Evolutionary conservation across 2,797 vertebrate genomes (phyloP).

Genomic region (Clamator glandarius): DNA sequence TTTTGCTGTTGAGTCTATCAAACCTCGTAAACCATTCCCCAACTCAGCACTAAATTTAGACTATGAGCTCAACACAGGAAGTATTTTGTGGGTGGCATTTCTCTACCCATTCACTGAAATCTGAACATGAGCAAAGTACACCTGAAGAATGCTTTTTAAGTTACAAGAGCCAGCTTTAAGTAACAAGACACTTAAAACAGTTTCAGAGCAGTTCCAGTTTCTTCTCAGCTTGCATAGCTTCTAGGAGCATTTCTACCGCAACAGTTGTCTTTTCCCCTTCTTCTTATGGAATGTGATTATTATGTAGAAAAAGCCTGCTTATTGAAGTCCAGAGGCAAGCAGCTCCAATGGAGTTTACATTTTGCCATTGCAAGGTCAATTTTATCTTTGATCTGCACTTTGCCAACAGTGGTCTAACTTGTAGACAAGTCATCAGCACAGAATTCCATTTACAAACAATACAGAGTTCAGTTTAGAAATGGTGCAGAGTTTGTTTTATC

Average conservation of each 20-base stretch:
- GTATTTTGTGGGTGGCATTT: neutral
- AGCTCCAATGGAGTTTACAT: neutral
- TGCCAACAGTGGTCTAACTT: neutral
- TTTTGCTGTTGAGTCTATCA: neutral
- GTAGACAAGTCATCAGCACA: neutral
- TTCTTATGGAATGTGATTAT: neutral
- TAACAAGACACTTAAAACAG: neutral
- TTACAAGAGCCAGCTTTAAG: neutral
- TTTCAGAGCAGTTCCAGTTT: neutral
- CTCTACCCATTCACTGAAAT: neutral
- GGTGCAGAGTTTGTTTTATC: constrained; percentile 24
- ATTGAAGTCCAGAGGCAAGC: neutral
- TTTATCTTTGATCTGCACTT: constrained; percentile 33
- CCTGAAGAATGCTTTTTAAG: neutral
- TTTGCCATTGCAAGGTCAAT: neutral
- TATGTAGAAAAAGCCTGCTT: neutral
- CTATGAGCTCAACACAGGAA: neutral
- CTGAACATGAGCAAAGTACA: constrained; percentile 5
- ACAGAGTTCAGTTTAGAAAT: neutral
- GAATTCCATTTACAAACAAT: constrained; percentile 21
- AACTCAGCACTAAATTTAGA: constrained; percentile 6
- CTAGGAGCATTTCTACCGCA: neutral
- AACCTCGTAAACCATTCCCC: neutral
- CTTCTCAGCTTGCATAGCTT: neutral
- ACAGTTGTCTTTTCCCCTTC: neutral